Evolutionary conservation across 53 echinoderm and acorn worm species (phyloP), one percentile per base, ranked within the genome.

Genomic region (Crossaster papposus): DNA sequence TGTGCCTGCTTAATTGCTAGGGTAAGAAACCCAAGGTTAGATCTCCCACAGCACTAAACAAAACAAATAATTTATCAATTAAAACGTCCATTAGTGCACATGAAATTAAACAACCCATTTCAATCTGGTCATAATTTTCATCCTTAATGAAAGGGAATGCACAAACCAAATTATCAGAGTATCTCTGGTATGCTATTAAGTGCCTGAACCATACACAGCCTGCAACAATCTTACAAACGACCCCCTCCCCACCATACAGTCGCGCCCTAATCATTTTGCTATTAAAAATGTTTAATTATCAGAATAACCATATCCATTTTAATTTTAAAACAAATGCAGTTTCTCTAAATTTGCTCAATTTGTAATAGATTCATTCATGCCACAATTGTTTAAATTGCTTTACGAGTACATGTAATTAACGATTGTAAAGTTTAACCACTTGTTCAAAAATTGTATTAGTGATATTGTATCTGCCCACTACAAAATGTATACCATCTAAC

Each of bases 1-100:
- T 76, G 86, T 86, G 86, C 86, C 86, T 86, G 86, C 86, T 50
- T 86, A 72, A 83, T 83, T 83, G 84, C 72, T 71, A 72, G 72
- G 84, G 84, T 70, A 52, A 83, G 84, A 36, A 68, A 68, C 53
- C 84, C 50, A 72, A 72, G 84, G 29, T 13, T 24, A 72, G 32
- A 71, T n/a, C 5, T 71, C 51, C 51, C 30, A 52, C 26, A 50
- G 84, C 72, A 83, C 72, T 71, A 28, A 72, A 83, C 11, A 6
- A 9, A 83, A 52, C n/a, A 36, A 13, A 24, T 68, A 28, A 68
- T 26, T 68, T 80, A 29, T 24, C 79, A 24, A 51, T 26, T 18
- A 68, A 68, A 23, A 23, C 28, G 68, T 23, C 28, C 24, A 28
- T 4, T 10, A 58, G 28, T 68, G 28, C 68, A 68, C 24, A n/a